Conservation (phyloP, 2,797 vertebrate genomes). For the Aeoliscus strigatus region DNA sequence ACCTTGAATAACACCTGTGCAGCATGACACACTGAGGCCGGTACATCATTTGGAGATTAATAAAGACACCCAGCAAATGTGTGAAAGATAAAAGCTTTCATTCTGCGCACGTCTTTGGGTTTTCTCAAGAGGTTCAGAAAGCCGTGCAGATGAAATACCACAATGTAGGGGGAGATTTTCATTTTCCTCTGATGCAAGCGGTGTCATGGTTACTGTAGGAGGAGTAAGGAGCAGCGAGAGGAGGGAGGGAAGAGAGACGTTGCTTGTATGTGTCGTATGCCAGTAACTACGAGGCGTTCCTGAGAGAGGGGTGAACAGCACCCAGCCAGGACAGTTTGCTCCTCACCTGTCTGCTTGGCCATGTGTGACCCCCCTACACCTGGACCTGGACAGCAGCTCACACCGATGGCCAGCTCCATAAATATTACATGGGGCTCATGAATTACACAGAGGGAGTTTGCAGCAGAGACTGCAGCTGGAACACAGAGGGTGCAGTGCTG, state of each 20-base stretch:
- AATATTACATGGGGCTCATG: constrained; percentile 66
- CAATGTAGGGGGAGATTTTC: constrained; percentile 6
- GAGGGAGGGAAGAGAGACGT: constrained; percentile 21
- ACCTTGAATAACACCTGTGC: constrained; percentile 21
- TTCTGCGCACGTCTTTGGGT: not conserved
- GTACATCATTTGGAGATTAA: constrained; percentile 18
- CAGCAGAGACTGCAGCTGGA: constrained; percentile 25
- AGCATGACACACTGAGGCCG: constrained; percentile 35
- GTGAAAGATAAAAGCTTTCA: constrained; percentile 24
- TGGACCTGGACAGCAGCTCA: constrained; percentile 34
- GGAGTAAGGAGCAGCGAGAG: constrained; percentile 7
- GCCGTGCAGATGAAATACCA: constrained; percentile 6
- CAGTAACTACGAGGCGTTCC: constrained; percentile 15
- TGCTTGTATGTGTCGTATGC: constrained; percentile 25
- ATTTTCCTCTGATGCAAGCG: constrained; percentile 21
- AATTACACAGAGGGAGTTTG: constrained; percentile 58
- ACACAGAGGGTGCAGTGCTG: constrained; percentile 7
- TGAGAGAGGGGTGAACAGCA: constrained; percentile 7
- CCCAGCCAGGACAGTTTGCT: constrained; percentile 20
- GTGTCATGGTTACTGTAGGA: constrained; percentile 32
- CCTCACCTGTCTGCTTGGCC: constrained; percentile 32
- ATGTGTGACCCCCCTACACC: constrained; percentile 42
- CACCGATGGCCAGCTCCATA: constrained; percentile 35
- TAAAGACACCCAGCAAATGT: constrained; percentile 11
- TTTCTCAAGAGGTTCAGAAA: not conserved